These are phyloP conservation scores for Lasioglossum baleicum DNA, from an alignment of 1,140 invertebrate species.

Conservation along the genomic window DNA sequence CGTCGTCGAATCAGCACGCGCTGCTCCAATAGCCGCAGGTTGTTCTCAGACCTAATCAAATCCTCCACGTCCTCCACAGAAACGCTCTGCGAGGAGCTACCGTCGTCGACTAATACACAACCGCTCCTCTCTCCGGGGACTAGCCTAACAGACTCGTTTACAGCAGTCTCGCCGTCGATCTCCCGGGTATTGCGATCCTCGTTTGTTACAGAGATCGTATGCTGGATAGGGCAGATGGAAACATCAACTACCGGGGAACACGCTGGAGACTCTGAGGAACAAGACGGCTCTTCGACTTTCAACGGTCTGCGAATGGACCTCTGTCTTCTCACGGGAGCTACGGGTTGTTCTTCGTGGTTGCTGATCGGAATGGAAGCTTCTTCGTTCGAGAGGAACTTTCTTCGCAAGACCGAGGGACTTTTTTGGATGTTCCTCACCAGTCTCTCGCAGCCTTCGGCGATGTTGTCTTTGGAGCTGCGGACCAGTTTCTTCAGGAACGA, in stretches of 20 bases:
- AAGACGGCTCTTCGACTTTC: background rate
- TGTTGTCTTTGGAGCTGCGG: conserved; percentile 63
- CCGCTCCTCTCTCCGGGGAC: background rate
- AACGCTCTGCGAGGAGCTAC: conserved; percentile 59
- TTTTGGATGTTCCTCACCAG: conserved; percentile 68
- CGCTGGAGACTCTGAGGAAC: background rate
- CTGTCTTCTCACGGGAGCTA: conserved; percentile 56
- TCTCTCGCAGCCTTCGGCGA: conserved; percentile 61
- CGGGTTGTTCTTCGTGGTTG: conserved; percentile 44
- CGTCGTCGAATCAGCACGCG: conserved; percentile 28
- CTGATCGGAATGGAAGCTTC: background rate
- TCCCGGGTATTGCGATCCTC: background rate
- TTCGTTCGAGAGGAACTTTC: conserved; percentile 51
- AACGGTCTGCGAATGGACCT: conserved; percentile 2
- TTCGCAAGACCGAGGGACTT: conserved; percentile 54
- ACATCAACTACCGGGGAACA: too few relatives aligned
- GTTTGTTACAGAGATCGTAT: background rate
- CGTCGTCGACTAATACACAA: background rate
- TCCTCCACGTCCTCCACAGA: conserved; percentile 69
- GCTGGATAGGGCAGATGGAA: background rate
- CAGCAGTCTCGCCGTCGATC: too few relatives aligned
- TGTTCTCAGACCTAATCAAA: conserved; percentile 64
- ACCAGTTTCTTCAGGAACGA: conserved; percentile 68
- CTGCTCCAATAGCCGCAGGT: conserved; percentile 54
- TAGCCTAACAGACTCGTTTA: background rate